Evolutionary conservation across 2,113 vertebrate genomes (phyloP).

Genomic region (Thryonomys swinderianus): DNA sequence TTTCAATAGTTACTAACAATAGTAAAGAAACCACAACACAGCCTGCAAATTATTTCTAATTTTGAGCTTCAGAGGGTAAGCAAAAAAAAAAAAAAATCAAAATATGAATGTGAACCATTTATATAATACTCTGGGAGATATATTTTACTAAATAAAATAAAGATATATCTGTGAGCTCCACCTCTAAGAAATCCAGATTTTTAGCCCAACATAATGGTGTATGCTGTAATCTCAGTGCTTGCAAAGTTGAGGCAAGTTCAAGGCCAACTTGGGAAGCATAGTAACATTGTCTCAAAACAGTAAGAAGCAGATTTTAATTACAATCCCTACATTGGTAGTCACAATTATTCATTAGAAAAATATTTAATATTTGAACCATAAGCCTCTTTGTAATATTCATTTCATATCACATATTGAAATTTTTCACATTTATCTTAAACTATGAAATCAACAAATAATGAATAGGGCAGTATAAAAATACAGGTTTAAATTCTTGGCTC

Average conservation of each 20-base stretch:
- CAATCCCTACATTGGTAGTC: background rate
- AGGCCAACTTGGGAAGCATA: background rate
- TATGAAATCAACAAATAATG: background rate
- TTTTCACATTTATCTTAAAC: slow-evolving; percentile 16
- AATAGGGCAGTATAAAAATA: slow-evolving; percentile 17
- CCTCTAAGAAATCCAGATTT: background rate
- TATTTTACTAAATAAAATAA: background rate
- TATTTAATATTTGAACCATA: background rate
- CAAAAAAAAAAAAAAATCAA: slow-evolving; percentile 34
- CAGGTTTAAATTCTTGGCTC: slow-evolving; percentile 2
- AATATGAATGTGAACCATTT: background rate
- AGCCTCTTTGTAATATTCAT: background rate
- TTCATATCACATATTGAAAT: slow-evolving; percentile 38
- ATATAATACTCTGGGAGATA: background rate
- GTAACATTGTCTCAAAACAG: background rate
- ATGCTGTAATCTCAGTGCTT: background rate
- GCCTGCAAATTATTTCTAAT: slow-evolving; percentile 14
- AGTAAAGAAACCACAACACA: background rate
- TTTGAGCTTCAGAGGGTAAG: background rate
- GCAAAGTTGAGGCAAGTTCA: background rate
- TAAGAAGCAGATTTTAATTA: background rate
- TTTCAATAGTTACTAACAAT: background rate
- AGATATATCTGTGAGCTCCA: background rate
- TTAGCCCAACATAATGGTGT: background rate
- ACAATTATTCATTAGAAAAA: slow-evolving; percentile 21